phyloP scores from a whole-genome alignment of 2,113 vertebrate species.

The Grallaria varia region DNA sequence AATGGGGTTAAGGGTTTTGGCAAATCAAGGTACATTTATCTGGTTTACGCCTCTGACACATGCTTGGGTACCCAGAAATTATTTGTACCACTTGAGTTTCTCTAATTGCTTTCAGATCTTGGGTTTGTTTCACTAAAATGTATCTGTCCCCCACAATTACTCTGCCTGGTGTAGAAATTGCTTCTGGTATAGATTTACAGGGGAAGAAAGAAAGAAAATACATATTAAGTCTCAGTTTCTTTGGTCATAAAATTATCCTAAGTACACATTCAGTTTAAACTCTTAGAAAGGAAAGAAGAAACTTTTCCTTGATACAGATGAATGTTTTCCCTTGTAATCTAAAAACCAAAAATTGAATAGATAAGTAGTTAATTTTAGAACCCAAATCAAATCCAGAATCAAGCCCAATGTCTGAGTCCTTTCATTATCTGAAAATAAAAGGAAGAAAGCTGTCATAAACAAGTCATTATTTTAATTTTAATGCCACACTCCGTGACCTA shows the following conservation, averaged over 20 bases:
- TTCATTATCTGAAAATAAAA: slow-evolving; percentile 50
- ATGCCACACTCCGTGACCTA: slow-evolving; percentile 22
- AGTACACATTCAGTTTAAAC: slow-evolving; percentile 48
- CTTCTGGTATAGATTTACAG: slow-evolving; percentile 54
- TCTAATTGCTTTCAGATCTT: slow-evolving; percentile 37
- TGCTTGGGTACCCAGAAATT: neutral
- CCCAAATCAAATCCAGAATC: neutral
- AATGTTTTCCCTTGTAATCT: slow-evolving; percentile 42
- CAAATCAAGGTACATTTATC: slow-evolving; percentile 5
- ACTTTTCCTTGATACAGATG: slow-evolving; percentile 13
- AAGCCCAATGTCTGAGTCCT: neutral
- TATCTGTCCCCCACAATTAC: slow-evolving; percentile 30
- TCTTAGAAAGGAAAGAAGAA: slow-evolving; percentile 10
- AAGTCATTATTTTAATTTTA: slow-evolving; percentile 57
- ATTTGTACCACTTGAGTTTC: slow-evolving; percentile 40
- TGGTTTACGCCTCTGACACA: neutral
- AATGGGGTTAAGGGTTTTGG: neutral
- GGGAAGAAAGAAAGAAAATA: slow-evolving; percentile 11
- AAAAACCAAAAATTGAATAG: slow-evolving; percentile 37
- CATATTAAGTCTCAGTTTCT: neutral
- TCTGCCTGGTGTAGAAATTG: neutral
- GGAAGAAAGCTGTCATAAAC: neutral
- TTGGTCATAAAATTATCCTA: slow-evolving; percentile 59
- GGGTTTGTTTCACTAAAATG: slow-evolving; percentile 18
- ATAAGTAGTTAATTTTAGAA: slow-evolving; percentile 26